Evolutionary conservation across 2,888 invertebrate species (phyloP).

Genomic region (Salticus scenicus): DNA sequence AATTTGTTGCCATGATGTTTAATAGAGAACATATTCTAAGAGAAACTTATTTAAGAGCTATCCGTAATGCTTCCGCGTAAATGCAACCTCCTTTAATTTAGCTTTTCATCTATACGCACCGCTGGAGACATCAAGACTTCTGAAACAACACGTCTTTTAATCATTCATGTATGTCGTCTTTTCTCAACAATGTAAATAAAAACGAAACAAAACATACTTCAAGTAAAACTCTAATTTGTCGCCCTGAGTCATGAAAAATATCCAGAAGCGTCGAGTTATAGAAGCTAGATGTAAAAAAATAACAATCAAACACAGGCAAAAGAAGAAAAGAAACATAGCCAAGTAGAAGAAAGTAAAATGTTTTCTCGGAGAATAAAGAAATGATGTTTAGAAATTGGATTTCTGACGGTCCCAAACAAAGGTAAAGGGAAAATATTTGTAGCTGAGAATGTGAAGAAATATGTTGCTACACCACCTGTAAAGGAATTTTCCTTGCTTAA

Average conservation of each 20-base stretch:
- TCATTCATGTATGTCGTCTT: too few relatives aligned
- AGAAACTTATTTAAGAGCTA: too few relatives aligned
- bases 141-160: too few relatives aligned
- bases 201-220: conserved; percentile 2
- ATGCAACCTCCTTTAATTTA: too few relatives aligned
- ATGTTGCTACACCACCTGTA: background rate
- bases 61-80: too few relatives aligned
- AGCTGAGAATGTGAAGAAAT: background rate
- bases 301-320: background rate
- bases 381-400: conserved; percentile 6
- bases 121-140: too few relatives aligned
- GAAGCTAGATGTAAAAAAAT: background rate
- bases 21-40: too few relatives aligned
- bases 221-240: conserved; percentile 12
- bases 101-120: too few relatives aligned
- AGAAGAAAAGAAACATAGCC: background rate
- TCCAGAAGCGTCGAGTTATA: background rate
- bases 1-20: too few relatives aligned
- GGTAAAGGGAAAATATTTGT: conserved; percentile 3
- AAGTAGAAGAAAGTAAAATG: background rate
- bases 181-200: background rate
- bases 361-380: background rate
- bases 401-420: background rate
- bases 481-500: background rate
- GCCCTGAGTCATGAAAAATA: background rate